A percentile compares a stretch with the other conserved stretches of the same genome.
These are phyloP conservation scores for Marmota flaviventris DNA, from an alignment of 2,113 vertebrate genomes.

Conservation along the genomic window DNA sequence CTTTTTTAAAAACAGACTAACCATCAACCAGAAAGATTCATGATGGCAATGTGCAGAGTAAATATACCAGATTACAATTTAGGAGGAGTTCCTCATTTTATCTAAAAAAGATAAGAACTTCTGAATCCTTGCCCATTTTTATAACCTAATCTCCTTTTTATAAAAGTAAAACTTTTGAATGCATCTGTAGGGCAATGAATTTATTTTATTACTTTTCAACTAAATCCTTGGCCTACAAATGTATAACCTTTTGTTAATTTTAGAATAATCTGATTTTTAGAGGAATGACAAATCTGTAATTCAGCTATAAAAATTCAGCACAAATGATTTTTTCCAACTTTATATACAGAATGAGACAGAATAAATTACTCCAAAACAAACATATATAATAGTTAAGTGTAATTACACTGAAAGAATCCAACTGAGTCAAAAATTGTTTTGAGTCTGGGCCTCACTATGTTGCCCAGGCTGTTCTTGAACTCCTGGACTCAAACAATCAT, in stretches of 20 bases:
- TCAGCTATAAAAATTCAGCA: slow-evolving; percentile 2
- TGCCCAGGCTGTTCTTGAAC: neutral
- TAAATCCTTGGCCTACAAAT: neutral
- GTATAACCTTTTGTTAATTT: slow-evolving; percentile 46
- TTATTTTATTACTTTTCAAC: slow-evolving; percentile 55
- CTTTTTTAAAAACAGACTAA: neutral
- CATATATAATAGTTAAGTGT: neutral
- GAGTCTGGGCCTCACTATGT: neutral
- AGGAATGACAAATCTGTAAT: slow-evolving; percentile 26
- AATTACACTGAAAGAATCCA: slow-evolving; percentile 40
- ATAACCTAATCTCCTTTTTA: slow-evolving; percentile 44
- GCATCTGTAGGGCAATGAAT: slow-evolving; percentile 8
- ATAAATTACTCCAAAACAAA: slow-evolving; percentile 29
- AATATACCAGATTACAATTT: slow-evolving; percentile 33
- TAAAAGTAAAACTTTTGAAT: slow-evolving; percentile 48
- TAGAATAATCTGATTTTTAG: slow-evolving; percentile 47
- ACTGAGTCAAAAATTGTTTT: neutral
- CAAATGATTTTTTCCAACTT: slow-evolving; percentile 18
- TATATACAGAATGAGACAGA: slow-evolving; percentile 5
- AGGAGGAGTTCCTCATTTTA: slow-evolving; percentile 55
- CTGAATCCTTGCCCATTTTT: slow-evolving; percentile 64
- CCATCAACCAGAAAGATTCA: slow-evolving; percentile 57
- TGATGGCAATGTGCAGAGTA: neutral
- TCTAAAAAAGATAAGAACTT: slow-evolving; percentile 59
- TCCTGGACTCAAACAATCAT: neutral